Evolutionary conservation across 1,140 invertebrate genomes (phyloP).

Genomic region (Brachionus manjavacas): DNA sequence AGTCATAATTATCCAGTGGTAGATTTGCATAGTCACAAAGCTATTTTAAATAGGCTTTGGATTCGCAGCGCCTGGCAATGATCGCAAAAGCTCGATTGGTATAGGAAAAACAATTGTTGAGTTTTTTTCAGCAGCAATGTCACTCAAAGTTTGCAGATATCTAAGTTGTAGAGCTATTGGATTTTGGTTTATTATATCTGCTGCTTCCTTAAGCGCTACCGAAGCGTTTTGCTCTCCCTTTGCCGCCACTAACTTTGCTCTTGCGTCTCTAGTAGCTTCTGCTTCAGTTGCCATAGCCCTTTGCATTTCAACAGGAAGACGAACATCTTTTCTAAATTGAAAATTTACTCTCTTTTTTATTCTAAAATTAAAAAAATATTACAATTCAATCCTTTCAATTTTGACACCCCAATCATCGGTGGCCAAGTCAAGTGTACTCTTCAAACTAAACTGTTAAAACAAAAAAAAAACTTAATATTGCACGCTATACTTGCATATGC

Average conservation of each 20-base stretch:
- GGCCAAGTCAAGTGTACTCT: slow-evolving; percentile 18
- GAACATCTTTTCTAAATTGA: slow-evolving; percentile 46
- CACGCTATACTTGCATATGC: slow-evolving; percentile 3
- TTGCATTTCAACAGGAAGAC: slow-evolving; percentile 49
- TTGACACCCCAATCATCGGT: slow-evolving; percentile 42
- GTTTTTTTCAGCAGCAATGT: slow-evolving; percentile 93
- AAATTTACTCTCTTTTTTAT: not conserved
- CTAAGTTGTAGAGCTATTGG: slow-evolving; percentile 78
- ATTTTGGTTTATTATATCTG: slow-evolving; percentile 44
- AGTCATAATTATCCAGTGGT: not conserved
- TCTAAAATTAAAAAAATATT: not conserved
- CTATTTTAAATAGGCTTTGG: not conserved
- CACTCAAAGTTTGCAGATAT: slow-evolving; percentile 77
- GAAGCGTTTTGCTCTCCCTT: slow-evolving; percentile 43
- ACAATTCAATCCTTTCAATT: slow-evolving; percentile 41
- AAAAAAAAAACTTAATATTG: not conserved
- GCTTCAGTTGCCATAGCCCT: slow-evolving; percentile 54
- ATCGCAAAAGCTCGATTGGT: slow-evolving; percentile 76
- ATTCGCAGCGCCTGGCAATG: slow-evolving; percentile 42
- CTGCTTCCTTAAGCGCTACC: slow-evolving; percentile 35
- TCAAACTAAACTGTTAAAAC: not conserved
- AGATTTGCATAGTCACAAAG: not conserved
- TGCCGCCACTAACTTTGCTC: slow-evolving; percentile 49
- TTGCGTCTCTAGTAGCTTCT: slow-evolving; percentile 51
- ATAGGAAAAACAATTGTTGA: slow-evolving; percentile 95